Evolutionary conservation across 2,797 vertebrate species (phyloP).

Genomic region (Xiphophorus birchmanni): DNA sequence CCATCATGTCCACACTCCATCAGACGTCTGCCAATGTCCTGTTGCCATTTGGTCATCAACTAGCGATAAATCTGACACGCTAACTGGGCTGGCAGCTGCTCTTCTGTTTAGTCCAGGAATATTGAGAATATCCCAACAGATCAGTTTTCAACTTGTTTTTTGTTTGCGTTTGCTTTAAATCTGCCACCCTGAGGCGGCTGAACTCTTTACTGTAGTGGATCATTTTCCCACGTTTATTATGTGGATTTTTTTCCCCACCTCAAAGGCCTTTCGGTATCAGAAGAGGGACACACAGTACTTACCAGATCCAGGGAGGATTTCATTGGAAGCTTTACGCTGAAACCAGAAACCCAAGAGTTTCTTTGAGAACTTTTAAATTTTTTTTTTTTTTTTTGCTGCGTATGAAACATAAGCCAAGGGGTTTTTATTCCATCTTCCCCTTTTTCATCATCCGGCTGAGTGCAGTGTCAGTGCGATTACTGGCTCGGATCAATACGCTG

Average conservation of each 20-base stretch:
- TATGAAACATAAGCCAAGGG: conserved; percentile 33
- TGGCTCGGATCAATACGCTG: conserved; percentile 60
- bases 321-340: conserved; percentile 26
- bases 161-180: too few relatives aligned
- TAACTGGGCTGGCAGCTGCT: neutral
- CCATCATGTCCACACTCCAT: neutral
- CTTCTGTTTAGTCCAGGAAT: neutral
- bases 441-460: conserved; percentile 66
- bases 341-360: conserved; percentile 8
- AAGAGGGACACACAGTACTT: conserved; percentile 18
- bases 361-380: conserved; percentile 14
- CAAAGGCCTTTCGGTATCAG: conserved; percentile 26
- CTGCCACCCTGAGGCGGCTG: conserved; percentile 61
- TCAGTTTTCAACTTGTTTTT: too few relatives aligned
- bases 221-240: conserved; percentile 24
- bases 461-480: conserved; percentile 57
- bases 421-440: conserved; percentile 43
- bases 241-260: conserved; percentile 1
- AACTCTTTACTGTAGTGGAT: conserved; percentile 34
- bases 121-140: neutral
- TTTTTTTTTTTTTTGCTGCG: conserved; percentile 18
- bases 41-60: neutral
- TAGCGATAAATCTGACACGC: neutral
- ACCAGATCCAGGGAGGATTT: conserved; percentile 35
- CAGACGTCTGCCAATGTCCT: neutral